phyloP scores from a whole-genome alignment of 2,888 invertebrate genomes.

The Andricus quercusramuli region DNA sequence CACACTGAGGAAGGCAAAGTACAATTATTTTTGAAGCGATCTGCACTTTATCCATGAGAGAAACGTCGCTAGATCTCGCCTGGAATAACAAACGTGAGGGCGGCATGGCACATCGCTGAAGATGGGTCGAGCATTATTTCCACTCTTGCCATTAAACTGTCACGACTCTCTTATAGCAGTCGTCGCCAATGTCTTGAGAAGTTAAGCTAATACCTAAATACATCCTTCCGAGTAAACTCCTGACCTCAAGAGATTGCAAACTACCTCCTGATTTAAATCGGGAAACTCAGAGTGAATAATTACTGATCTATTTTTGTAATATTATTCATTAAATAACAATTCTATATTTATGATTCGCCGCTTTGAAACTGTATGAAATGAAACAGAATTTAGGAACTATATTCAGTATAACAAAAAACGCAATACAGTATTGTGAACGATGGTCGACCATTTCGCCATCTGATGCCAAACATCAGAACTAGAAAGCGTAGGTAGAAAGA shows the following conservation, averaged over 20 bases:
- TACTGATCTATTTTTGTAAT: slow-evolving; percentile 10
- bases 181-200: slow-evolving; percentile 25
- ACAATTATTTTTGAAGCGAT: slow-evolving; percentile 32
- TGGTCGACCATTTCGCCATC: too few relatives aligned
- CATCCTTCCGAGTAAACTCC: slow-evolving; percentile 23
- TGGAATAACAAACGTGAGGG: slow-evolving; percentile 36
- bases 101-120: background rate
- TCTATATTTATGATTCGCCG: too few relatives aligned
- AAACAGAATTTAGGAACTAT: too few relatives aligned
- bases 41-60: slow-evolving; percentile 12
- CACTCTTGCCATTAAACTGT: slow-evolving; percentile 37
- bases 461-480: too few relatives aligned
- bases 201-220: slow-evolving; percentile 35
- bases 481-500: too few relatives aligned
- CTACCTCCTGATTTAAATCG: slow-evolving; percentile 22
- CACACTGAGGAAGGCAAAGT: slow-evolving; percentile 7
- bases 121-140: slow-evolving; percentile 27
- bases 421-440: too few relatives aligned
- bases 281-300: slow-evolving; percentile 7
- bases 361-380: too few relatives aligned
- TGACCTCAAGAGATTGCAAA: slow-evolving; percentile 24
- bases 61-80: slow-evolving; percentile 2
- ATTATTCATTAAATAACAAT: too few relatives aligned
- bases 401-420: too few relatives aligned
- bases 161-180: slow-evolving; percentile 36